Conservation (phyloP, 2,797 vertebrate species). For the Alca torda region DNA sequence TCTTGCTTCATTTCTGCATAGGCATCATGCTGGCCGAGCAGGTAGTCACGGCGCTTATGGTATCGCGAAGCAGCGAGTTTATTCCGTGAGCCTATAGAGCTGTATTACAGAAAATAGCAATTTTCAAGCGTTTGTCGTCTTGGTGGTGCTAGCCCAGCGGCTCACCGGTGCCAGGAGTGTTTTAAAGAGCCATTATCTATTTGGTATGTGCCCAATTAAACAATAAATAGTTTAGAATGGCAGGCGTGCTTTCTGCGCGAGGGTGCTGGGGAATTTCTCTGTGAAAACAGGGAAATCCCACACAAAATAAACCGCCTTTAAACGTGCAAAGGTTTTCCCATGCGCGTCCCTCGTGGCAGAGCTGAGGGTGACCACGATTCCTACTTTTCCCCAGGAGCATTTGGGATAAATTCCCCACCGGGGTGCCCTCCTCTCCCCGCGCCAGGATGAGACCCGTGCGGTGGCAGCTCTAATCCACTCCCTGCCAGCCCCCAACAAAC, state of each 20-base stretch:
- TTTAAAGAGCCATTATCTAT: background rate
- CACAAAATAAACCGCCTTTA: rapidly evolving
- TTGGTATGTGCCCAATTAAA: background rate
- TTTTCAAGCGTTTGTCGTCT: background rate
- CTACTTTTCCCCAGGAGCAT: background rate
- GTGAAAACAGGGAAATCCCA: background rate
- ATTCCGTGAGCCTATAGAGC: background rate
- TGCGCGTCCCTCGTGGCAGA: background rate
- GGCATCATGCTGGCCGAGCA: background rate
- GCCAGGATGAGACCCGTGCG: background rate
- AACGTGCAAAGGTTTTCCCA: rapidly evolving
- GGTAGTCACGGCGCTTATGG: rapidly evolving
- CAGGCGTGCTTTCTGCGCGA: rapidly evolving
- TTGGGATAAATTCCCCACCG: rapidly evolving
- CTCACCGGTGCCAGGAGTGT: background rate
- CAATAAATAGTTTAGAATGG: background rate
- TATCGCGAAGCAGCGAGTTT: background rate
- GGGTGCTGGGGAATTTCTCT: background rate
- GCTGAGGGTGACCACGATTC: background rate
- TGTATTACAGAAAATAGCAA: rapidly evolving
- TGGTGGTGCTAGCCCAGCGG: background rate
- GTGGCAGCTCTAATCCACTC: background rate
- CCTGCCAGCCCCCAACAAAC: background rate
- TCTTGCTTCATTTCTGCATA: rapidly evolving
- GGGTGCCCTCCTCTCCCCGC: background rate